Base-by-base conservation (phyloP, 2,888 invertebrate genomes). In the Scaptomyza reducta region DNA sequence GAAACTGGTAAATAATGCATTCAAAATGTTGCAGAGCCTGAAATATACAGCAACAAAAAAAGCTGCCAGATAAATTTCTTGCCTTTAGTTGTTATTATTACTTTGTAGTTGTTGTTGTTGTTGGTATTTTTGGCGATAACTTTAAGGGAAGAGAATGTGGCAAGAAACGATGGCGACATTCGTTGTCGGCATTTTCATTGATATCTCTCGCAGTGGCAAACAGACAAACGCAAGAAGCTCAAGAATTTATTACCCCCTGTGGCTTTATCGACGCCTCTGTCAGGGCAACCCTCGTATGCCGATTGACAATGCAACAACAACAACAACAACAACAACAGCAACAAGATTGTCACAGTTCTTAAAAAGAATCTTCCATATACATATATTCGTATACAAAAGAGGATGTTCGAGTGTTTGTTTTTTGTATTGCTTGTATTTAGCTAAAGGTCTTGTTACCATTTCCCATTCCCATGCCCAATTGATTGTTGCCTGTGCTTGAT, bases 221-320 rank as follows among this genome's bases (percentile, higher is more conserved):
- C 69, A 74, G 16, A 40, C 10, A 40, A 38, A 83, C 65, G 69
- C 76, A 83, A 88, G 88, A 87, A 84, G 87, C 81, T 79, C 76
- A 76, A 78, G 73, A 80, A 89, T 87, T 83, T 89, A 89, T 89
- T 87, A 78, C 87, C 89, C 87, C 89, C 89, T 72, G 82, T 72
- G 89, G 88, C 79, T 88, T 86, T 87, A 89, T 89, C 87, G 90
- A 89, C 87, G 89, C 89, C 88, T 88, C 85, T 89, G 89, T 76
- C 75, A 73, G 38, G 50, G 61, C 79, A 76, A 65, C 65, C 67
- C 73, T 72, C 54, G 41, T 50, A 38, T 45, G 44, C 69, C 87
- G 85, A 88, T 87, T 88, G 79, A 83, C 62, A 88, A 87, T 72
- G 69, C 44, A 55, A 44, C 53, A 57, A 58, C 35, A 56, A 16